Conservation (phyloP, 1,140 invertebrate species). For the Pseudoatta argentina region DNA sequence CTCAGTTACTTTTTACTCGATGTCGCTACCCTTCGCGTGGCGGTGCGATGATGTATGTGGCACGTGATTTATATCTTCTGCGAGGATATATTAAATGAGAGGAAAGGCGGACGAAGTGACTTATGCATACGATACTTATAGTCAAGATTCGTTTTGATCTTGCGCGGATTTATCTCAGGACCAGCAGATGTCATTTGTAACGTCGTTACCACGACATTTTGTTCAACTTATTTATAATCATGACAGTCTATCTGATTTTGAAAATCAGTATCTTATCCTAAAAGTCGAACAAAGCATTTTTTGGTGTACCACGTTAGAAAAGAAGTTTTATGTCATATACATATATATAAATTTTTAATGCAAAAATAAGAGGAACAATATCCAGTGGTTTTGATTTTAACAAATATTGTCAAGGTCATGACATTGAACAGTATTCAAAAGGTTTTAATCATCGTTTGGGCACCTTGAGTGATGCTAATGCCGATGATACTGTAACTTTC, state of each 20-base stretch:
- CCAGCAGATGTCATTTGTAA: slow-evolving; percentile 27
- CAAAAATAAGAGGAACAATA: too few species aligned
- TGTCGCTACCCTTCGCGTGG: slow-evolving; percentile 55
- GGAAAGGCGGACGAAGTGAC: slow-evolving; percentile 54
- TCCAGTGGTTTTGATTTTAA: too few species aligned
- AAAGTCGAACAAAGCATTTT: background rate
- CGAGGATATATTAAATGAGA: slow-evolving; percentile 66
- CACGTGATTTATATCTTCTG: slow-evolving; percentile 75
- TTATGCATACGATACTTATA: slow-evolving; percentile 63
- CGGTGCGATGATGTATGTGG: slow-evolving; percentile 74
- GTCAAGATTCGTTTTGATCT: slow-evolving; percentile 19
- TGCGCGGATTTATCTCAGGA: background rate
- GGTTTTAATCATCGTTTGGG: too few species aligned
- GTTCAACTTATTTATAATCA: slow-evolving; percentile 2
- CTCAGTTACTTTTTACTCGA: slow-evolving; percentile 76
- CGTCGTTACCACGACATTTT: background rate
- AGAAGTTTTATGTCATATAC: too few species aligned
- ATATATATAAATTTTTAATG: too few species aligned
- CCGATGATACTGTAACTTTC: too few species aligned
- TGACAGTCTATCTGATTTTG: background rate
- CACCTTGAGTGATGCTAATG: too few species aligned
- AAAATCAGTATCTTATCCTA: background rate
- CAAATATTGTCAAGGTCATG: too few species aligned
- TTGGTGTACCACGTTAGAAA: too few species aligned
- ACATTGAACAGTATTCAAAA: too few species aligned